phyloP scores from a whole-genome alignment of 2,797 vertebrate species.

The Paratrypauchen microcephalus region DNA sequence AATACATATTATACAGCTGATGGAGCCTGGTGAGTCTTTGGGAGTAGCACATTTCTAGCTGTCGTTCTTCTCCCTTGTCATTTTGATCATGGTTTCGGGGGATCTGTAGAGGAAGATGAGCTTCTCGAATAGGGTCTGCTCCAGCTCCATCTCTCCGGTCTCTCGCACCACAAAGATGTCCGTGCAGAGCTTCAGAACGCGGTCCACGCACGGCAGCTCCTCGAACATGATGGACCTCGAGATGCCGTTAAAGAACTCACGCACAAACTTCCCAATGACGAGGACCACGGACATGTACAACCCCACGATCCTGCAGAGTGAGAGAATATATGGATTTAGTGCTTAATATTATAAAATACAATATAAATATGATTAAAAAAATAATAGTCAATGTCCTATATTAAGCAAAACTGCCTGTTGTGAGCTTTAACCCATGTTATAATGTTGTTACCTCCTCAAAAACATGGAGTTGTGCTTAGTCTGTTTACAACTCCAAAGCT shows the following conservation, averaged over 20 bases:
- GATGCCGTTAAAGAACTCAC: conserved; percentile 82
- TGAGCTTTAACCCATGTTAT: no score
- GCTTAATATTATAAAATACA: not conserved
- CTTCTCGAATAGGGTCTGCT: conserved; percentile 81
- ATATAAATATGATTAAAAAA: not conserved
- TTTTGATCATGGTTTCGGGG: conserved; percentile 78
- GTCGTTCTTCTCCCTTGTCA: conserved; percentile 78
- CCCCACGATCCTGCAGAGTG: conserved; percentile 71
- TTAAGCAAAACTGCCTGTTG: no score
- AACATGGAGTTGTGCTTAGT: no score
- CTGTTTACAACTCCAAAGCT: no score
- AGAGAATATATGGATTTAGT: not conserved
- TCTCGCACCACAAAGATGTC: conserved; percentile 80
- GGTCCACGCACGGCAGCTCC: conserved; percentile 78
- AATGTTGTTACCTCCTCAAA: no score
- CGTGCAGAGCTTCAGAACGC: conserved; percentile 79
- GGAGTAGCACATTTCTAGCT: conserved; percentile 33
- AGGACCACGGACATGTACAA: conserved; percentile 80
- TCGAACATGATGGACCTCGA: conserved; percentile 83
- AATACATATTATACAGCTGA: not conserved
- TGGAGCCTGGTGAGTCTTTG: not conserved
- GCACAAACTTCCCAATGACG: conserved; percentile 81
- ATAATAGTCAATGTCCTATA: no score
- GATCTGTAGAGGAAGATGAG: conserved; percentile 77
- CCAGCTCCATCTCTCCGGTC: conserved; percentile 81